Percentiles rank a stretch among this genome's conserved stretches.
Conservation (phyloP, 2,888 invertebrate genomes). For the Melikaiella ostensackeni region DNA sequence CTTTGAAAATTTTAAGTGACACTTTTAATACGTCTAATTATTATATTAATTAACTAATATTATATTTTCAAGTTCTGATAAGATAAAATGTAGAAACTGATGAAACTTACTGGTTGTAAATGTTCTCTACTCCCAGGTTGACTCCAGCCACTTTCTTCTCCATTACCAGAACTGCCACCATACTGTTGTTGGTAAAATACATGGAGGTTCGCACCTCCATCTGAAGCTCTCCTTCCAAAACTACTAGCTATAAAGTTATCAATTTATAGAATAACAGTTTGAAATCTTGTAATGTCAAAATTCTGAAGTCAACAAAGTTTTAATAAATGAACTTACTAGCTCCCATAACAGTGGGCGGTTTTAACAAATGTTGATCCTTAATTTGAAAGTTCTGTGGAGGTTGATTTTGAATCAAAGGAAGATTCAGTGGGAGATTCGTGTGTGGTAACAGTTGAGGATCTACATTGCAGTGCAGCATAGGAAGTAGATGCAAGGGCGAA, state of each 20-base stretch:
- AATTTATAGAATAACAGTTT: not conserved
- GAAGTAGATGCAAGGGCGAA: constrained; percentile 66
- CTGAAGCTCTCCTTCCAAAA: constrained; percentile 94
- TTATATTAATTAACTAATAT: not conserved
- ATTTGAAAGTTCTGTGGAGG: constrained; percentile 91
- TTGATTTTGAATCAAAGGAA: constrained; percentile 90
- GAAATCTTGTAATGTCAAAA: not conserved
- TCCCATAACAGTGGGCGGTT: constrained; percentile 94
- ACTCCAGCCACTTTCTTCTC: constrained; percentile 79
- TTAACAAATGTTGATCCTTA: constrained; percentile 95
- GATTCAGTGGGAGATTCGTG: constrained; percentile 90
- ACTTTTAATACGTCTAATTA: not conserved
- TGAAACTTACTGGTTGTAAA: constrained; percentile 77
- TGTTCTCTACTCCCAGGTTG: constrained; percentile 80
- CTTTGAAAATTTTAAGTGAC: constrained; percentile 58
- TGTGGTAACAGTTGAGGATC: constrained; percentile 84
- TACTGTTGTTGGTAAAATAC: constrained; percentile 80
- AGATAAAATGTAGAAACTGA: not conserved
- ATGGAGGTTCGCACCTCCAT: constrained; percentile 96
- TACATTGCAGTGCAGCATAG: constrained; percentile 69
- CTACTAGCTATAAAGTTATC: constrained; percentile 81
- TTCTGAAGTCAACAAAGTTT: not conserved
- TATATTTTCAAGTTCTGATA: not conserved
- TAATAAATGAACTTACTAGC: constrained; percentile 81
- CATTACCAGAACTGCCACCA: constrained; percentile 67